Percentiles rank a stretch among this genome's conserved stretches.
These are phyloP conservation scores for Leucoma salicis DNA, from an alignment of 2,888 invertebrate genomes.

Conservation along the genomic window DNA sequence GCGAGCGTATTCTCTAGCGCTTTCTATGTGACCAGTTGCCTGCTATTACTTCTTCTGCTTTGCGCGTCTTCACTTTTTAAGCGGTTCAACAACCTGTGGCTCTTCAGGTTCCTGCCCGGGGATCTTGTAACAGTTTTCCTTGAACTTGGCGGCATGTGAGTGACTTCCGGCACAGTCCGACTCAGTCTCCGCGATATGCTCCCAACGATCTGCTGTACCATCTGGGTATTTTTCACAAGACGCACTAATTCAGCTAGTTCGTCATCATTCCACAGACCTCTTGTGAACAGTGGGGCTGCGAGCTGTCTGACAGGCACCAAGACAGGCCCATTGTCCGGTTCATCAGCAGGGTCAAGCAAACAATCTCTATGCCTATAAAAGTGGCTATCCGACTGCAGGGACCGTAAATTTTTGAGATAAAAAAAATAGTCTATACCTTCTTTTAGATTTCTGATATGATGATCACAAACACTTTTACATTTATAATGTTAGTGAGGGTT, in stretches of 20 bases:
- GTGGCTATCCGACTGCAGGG: too few relatives aligned
- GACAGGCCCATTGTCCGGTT: slow-evolving; percentile 58
- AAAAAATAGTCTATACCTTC: too few relatives aligned
- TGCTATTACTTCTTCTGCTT: slow-evolving; percentile 73
- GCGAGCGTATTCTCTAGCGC: slow-evolving; percentile 93
- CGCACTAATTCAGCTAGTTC: slow-evolving; percentile 90
- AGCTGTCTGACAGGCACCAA: slow-evolving; percentile 45
- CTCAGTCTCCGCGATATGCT: slow-evolving; percentile 93
- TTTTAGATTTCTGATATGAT: too few relatives aligned
- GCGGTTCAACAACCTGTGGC: slow-evolving; percentile 69
- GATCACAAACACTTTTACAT: too few relatives aligned
- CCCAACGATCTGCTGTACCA: slow-evolving; percentile 94
- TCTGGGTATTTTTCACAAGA: slow-evolving; percentile 95
- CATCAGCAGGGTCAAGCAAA: slow-evolving; percentile 72
- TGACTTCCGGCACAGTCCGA: slow-evolving; percentile 87
- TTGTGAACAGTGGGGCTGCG: slow-evolving; percentile 75
- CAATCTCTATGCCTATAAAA: too few relatives aligned
- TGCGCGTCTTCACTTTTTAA: slow-evolving; percentile 84
- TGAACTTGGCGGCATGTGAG: slow-evolving; percentile 91
- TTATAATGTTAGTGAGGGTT: too few relatives aligned
- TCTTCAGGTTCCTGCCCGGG: slow-evolving; percentile 80
- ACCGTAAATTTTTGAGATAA: too few relatives aligned
- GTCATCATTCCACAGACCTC: slow-evolving; percentile 95
- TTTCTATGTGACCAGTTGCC: slow-evolving; percentile 94
- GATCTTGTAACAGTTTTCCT: slow-evolving; percentile 85